Conservation (phyloP, 1,140 invertebrate species). For the Drosophila parvula region DNA sequence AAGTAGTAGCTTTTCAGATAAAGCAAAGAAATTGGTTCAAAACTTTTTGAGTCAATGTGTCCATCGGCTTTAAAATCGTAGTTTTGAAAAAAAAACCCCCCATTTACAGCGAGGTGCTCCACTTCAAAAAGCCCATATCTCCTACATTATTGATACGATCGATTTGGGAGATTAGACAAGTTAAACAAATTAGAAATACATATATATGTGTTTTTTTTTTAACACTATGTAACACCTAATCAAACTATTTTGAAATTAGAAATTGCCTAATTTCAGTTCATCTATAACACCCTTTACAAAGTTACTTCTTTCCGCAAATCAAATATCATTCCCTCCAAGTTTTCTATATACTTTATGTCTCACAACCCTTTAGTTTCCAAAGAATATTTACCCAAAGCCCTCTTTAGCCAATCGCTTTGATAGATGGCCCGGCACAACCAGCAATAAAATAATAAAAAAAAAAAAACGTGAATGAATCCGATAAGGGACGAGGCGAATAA, state of each 20-base stretch:
- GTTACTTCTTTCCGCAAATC: not conserved
- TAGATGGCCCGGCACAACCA: too few relatives aligned
- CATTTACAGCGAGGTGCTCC: too few relatives aligned
- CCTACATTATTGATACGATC: too few relatives aligned
- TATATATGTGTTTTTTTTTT: not conserved
- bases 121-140: too few relatives aligned
- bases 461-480: slow-evolving; percentile 24
- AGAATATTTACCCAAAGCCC: not conserved
- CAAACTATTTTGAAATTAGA: not conserved
- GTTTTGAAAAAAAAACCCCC: too few relatives aligned
- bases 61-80: too few relatives aligned
- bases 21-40: too few relatives aligned
- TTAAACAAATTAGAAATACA: too few relatives aligned
- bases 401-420: not conserved
- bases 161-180: too few relatives aligned
- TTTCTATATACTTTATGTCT: not conserved
- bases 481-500: slow-evolving; percentile 17
- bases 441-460: not conserved
- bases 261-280: not conserved
- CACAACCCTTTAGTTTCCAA: not conserved
- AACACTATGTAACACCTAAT: not conserved
- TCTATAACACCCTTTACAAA: not conserved
- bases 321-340: not conserved
- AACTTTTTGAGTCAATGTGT: too few relatives aligned
- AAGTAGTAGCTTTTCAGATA: too few relatives aligned